Conservation (phyloP, 2,113 vertebrate species). For the Suricata suricatta region DNA sequence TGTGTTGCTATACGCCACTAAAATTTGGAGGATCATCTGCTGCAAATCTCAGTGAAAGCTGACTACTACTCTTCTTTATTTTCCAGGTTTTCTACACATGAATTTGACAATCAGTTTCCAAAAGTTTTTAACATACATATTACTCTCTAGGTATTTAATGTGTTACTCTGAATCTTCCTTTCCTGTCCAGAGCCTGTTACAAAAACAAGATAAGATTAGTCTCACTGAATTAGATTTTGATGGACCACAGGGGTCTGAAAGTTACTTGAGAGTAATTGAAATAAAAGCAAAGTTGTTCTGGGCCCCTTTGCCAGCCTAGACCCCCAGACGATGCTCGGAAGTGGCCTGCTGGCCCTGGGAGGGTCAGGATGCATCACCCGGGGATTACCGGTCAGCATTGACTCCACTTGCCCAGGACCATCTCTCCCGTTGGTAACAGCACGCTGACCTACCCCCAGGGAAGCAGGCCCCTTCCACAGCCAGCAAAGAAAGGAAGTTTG, state of each 20-base stretch:
- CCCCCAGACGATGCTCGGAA: not conserved
- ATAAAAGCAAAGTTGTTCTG: not conserved
- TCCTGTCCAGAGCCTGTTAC: not conserved
- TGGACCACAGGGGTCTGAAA: not conserved
- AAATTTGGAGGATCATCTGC: not conserved
- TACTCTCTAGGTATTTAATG: not conserved
- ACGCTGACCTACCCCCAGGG: not conserved
- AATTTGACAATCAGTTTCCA: not conserved
- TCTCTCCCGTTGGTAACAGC: not conserved
- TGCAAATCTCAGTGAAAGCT: not conserved
- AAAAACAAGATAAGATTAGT: not conserved
- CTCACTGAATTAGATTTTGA: constrained; percentile 18
- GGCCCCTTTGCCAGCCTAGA: not conserved
- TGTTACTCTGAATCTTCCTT: not conserved
- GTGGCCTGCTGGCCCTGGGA: not conserved
- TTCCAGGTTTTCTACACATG: not conserved
- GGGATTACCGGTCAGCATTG: not conserved
- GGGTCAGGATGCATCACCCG: not conserved
- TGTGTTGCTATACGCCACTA: not conserved
- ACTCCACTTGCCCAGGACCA: not conserved
- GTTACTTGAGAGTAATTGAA: not conserved
- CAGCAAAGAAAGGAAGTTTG: not conserved
- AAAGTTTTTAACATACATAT: not conserved
- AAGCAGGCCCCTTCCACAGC: not conserved
- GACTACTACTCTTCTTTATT: not conserved